Base-by-base conservation (phyloP, 2,113 vertebrate genomes). In the Etia nguti region DNA sequence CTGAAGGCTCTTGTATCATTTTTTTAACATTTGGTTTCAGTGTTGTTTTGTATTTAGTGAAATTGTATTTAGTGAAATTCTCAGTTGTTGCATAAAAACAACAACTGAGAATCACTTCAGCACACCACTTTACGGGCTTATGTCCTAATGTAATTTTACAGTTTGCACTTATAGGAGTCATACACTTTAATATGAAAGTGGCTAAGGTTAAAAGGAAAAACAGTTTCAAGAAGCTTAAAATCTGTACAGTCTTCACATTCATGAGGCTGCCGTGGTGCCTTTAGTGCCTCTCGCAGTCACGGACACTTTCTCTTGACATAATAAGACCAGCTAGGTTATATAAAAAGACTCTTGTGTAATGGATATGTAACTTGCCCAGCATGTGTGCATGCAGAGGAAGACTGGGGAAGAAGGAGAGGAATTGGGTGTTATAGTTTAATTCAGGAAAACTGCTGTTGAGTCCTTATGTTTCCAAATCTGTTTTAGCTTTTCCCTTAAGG, bases 341-440 rank as follows among this genome's bases (percentile, higher is more conserved):
- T 92, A 95, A 94, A 95, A 94, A 89, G 59, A 55, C 88, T 90
- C 92, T 90, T 92, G 94, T 94, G 91, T 93, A 93, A 95, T 89
- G 83, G 91, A 92, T 81, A 83, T 89, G 82, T 86, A 89, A 88
- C 90, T 87, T 86, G 24, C 77, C 87, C 34, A 84, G 52, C 56
- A 89, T 85, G 82, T 84, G 82, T 84, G 59, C 62, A 60, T 73
- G 46, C 50, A 34, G 36, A 3, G 18, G 26, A 86, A 77, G 77
- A 81, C 20, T 26, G 43, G 10, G 22, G 60, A 54, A 43, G 41
- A 60, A 12, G 12, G 41, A 31, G 9, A 1, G 34, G 38, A 48
- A 38, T 48, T 10, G 4, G 46, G 10, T 31, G 26, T 34, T 50
- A 12, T 48, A 50, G 24, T 31, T 50, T 2, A 50, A 77, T 29